A percentile compares a stretch with the other conserved stretches of the same genome.
These are phyloP conservation scores for Epizoanthus stellaris DNA, from an alignment of 92 coral and sea anemone species.

Conservation along the genomic window DNA sequence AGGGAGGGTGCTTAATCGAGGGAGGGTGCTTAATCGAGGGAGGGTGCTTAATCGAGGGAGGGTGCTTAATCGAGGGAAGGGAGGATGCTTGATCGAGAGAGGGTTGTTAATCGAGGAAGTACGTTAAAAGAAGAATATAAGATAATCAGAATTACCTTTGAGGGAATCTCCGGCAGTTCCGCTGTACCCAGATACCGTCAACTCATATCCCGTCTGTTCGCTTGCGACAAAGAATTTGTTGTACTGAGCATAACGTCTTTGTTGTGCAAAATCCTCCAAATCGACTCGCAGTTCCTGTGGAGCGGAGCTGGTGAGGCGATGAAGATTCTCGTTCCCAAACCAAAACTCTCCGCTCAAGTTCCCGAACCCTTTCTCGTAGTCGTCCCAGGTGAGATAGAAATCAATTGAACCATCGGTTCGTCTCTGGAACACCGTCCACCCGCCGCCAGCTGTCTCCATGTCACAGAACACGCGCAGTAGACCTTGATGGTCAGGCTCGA, in stretches of 20 bases:
- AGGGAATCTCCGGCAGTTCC: not conserved
- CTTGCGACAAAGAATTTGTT: not conserved
- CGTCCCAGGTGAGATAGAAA: not conserved
- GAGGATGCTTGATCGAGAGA: too few species aligned
- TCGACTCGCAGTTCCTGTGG: not conserved
- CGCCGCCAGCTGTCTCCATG: not conserved
- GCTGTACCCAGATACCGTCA: not conserved
- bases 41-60: too few species aligned
- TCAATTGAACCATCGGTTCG: not conserved
- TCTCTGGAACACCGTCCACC: slow-evolving; percentile 3
- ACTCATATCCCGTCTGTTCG: not conserved
- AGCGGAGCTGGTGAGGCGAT: not conserved
- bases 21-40: too few species aligned
- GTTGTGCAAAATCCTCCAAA: not conserved
- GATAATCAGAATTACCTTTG: too few species aligned
- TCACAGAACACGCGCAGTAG: not conserved
- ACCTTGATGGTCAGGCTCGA: not conserved
- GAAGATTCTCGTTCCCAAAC: not conserved
- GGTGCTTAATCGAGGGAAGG: too few species aligned
- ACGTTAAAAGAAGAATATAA: too few species aligned
- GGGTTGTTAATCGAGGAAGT: too few species aligned
- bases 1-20: too few species aligned
- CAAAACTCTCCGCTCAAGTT: slow-evolving; percentile 4
- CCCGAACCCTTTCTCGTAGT: not conserved
- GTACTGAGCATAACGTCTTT: not conserved